Base-by-base conservation (phyloP, 2,888 invertebrate genomes). In the Ormyrus thymus region DNA sequence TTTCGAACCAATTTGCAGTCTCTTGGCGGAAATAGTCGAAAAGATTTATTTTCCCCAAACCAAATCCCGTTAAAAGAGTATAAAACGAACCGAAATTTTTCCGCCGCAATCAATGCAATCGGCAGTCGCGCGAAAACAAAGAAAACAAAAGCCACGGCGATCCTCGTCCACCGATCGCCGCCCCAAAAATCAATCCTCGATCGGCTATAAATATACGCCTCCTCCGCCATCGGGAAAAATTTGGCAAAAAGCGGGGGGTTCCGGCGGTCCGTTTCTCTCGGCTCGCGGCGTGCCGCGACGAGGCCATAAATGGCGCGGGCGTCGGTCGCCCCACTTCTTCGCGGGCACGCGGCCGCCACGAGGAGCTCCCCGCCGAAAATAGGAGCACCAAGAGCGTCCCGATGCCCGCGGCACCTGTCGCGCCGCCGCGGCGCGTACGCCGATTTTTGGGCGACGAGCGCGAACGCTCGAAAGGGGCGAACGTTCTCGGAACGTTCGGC, bases 291-390 rank as follows among this genome's bases (percentile, higher is more conserved):
- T 81, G 84, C 83, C 83, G 85, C 88, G 87, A 85, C 85, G 87
- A 86, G 83, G 72, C 89, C 89, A 89, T 89, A 90, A 89, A 90
- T 89, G 89, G 89, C 86, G 88, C 89, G 89, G 87, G 85, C 87
- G 89, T 86, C 87, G 88, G 87, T 87, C 85, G 85, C 85, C 85
- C 86, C 87, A 86, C 85, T 84, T 84, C 64, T 6, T 10, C 13
- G 29, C 50, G 46, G 15, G 51, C 43, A 45, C 46, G 68, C 61
- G 68, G 58, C 11, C 13, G 43, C 13, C 85, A 84, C 87, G 87
- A 87, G 85, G 29, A 29, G 87, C 86, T 88, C 86, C 50, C 7
- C 83, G 86, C 87, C 86, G 88, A 89, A 88, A 89, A 89, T 89
- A 89, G 89, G 86, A 85, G 81, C 82, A 87, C 83, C 85, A 83